These are phyloP conservation scores for Heliconius hermathena DNA, from an alignment of 1,140 invertebrate species.

Conservation along the genomic window DNA sequence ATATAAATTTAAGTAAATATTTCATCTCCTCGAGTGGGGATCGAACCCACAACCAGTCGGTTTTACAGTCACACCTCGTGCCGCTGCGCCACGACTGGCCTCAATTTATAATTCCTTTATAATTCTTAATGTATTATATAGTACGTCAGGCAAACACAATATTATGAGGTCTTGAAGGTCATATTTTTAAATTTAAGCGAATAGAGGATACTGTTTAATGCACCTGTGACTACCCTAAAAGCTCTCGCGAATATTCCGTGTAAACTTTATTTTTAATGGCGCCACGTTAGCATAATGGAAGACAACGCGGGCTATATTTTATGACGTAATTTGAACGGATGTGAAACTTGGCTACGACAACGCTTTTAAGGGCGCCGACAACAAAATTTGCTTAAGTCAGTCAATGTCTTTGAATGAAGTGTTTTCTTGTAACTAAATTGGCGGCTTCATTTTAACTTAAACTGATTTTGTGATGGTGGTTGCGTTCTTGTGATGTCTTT, in stretches of 20 bases:
- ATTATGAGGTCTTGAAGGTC: conserved; percentile 39
- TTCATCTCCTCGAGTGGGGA: too few relatives aligned
- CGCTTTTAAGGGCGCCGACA: conserved; percentile 60
- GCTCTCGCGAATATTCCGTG: conserved; percentile 68
- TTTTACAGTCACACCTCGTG: too few relatives aligned
- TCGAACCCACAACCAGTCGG: too few relatives aligned
- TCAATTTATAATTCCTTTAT: too few relatives aligned
- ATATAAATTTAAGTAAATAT: too few relatives aligned
- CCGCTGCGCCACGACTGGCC: too few relatives aligned
- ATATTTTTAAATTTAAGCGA: conserved; percentile 70
- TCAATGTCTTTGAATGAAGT: conserved; percentile 50
- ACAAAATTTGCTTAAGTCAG: conserved; percentile 54
- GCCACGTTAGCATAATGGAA: conserved; percentile 72
- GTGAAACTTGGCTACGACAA: conserved; percentile 70
- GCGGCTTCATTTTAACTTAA: conserved; percentile 50
- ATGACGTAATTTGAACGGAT: conserved; percentile 73
- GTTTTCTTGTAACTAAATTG: conserved; percentile 45
- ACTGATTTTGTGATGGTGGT: conserved; percentile 40
- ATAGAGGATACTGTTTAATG: conserved; percentile 66
- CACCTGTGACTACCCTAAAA: conserved; percentile 77
- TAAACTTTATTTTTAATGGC: conserved; percentile 80
- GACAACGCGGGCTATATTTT: conserved; percentile 73
- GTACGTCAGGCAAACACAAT: conserved; percentile 29
- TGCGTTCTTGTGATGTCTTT: conserved; percentile 23
- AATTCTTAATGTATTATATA: conserved; percentile 26